These are phyloP conservation scores for Epicampocera succincta DNA, from an alignment of 2,888 invertebrate species.

Conservation along the genomic window DNA sequence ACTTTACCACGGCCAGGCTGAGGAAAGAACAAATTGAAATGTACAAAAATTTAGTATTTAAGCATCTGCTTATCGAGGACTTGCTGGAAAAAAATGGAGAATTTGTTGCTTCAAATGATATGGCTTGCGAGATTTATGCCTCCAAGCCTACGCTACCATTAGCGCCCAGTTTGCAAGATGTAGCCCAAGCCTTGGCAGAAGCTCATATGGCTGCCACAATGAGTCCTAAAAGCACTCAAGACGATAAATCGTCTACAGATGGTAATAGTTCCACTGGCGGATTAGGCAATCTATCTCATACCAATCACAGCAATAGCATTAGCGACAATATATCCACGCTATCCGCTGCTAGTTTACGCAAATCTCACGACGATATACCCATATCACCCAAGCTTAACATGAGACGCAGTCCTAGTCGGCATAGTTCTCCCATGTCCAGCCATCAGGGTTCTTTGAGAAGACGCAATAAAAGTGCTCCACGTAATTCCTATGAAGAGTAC, in stretches of 20 bases:
- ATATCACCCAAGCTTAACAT: conserved; percentile 79
- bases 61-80: conserved; percentile 88
- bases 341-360: conserved; percentile 74
- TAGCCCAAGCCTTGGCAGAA: conserved; percentile 80
- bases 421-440: conserved; percentile 83
- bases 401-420: conserved; percentile 79
- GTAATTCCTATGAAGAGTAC: conserved; percentile 91
- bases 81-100: conserved; percentile 91
- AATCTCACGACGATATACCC: conserved; percentile 80
- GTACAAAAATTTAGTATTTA: conserved; percentile 89
- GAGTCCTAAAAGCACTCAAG: conserved; percentile 76
- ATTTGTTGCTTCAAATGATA: conserved; percentile 76
- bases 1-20: conserved; percentile 93
- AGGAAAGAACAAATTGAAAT: conserved; percentile 95
- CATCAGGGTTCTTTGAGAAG: conserved; percentile 84
- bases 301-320: conserved; percentile 58
- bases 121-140: conserved; percentile 79
- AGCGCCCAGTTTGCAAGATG: conserved; percentile 81
- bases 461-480: conserved; percentile 86
- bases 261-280: conserved; percentile 72
- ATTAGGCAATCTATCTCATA: conserved; percentile 60
- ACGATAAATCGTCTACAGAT: conserved; percentile 78
- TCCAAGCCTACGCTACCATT: conserved; percentile 79
- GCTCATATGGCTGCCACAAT: conserved; percentile 75
- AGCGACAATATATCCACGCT: conserved; percentile 72